Base-by-base conservation (phyloP, 2,888 invertebrate species). In the Polyommatus iphigenia region DNA sequence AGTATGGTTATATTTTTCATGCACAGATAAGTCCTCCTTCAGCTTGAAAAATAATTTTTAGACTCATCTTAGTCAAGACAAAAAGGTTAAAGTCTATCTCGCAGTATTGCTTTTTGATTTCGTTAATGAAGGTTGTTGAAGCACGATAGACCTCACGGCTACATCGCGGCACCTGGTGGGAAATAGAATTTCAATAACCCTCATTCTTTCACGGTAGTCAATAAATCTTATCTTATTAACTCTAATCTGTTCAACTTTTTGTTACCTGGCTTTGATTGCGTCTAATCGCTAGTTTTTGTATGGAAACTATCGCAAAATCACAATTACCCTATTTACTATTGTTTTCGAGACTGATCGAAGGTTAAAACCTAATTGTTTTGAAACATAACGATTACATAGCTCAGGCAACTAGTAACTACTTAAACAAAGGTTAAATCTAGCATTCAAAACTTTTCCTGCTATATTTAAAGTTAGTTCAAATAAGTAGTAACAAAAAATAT, bases 271-370 rank as follows among this genome's bases (percentile, higher is more conserved):
- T 20, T 59, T 20, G 8, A 20, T 29, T 67, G 29, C 32, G 29
- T 29, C 29, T 67, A 32, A 32, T 15, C 29, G 67, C 29, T 72
- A 36, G 41, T 72, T 72, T 71, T 72, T 71, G 67, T 29, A 67
- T 29, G 15, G 15, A 29, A 67, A 29, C 29, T 29, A 67, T 67
- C 67, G 13, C 67, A 41, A 10, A 71, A 71, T 8, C 41, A 32
- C 72, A 41, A n/a, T 41, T 20, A 41, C n/a, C 20, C 41, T n/a
- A n/a, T 72, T 72, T 41, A 41, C 41, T 72, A 41, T 72, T 72
- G n/a, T 41, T n/a, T 20, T 10, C 36, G 10, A 72, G 41, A 72
- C 10, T n/a, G 71, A 36, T 71, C 10, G 41, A 72, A 72, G n/a
- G 20, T 41, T 41, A 18, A 50, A 54, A 54, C 54, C 54, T 54